Conservation (phyloP, 1,140 invertebrate genomes). For the Lepeophtheirus salmonis region DNA sequence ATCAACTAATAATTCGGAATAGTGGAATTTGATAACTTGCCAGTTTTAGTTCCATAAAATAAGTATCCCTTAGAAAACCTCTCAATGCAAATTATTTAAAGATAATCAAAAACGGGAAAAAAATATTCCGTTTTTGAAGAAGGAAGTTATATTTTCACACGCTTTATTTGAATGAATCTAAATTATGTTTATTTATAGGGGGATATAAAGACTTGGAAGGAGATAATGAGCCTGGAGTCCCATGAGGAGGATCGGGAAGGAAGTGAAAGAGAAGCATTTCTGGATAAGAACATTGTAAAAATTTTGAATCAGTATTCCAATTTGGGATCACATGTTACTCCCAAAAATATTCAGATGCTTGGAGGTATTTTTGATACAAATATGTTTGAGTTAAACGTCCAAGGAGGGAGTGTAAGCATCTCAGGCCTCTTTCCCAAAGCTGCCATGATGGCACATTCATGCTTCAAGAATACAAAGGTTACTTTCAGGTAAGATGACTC, state of each 20-base stretch:
- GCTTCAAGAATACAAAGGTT: not conserved
- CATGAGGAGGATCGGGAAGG: not conserved
- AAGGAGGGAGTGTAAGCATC: not conserved
- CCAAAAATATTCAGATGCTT: not conserved
- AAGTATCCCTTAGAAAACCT: too few relatives aligned
- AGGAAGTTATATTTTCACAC: too few relatives aligned
- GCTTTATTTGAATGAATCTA: not conserved
- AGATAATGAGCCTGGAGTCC: not conserved
- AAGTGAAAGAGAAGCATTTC: not conserved
- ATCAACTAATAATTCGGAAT: too few relatives aligned
- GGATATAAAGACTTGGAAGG: not conserved
- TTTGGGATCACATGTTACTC: not conserved
- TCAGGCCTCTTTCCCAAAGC: not conserved
- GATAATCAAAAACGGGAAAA: too few relatives aligned
- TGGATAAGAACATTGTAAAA: too few relatives aligned
- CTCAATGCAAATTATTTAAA: too few relatives aligned
- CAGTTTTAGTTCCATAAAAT: too few relatives aligned
- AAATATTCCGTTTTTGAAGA: too few relatives aligned
- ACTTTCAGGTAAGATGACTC: not conserved
- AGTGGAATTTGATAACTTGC: too few relatives aligned
- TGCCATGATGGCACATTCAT: not conserved
- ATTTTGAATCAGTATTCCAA: too few relatives aligned
- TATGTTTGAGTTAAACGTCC: not conserved
- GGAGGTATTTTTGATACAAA: not conserved
- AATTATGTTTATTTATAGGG: not conserved